Conservation (phyloP, 2,888 invertebrate genomes). For the Eupithecia subfuscata region DNA sequence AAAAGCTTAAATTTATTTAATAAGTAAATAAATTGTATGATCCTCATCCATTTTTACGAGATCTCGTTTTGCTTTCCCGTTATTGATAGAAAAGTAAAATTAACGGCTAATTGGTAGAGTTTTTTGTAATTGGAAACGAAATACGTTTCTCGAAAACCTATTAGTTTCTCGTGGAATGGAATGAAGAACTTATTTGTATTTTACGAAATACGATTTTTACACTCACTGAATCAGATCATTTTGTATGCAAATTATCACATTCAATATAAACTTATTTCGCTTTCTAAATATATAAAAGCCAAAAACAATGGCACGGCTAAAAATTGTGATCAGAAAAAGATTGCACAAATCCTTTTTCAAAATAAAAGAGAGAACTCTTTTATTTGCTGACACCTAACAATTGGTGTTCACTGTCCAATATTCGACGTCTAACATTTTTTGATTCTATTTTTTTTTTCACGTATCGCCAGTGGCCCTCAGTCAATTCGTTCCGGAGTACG, state of each 20-base stretch:
- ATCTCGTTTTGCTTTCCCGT: neutral
- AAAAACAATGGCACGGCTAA: neutral
- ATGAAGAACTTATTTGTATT: neutral
- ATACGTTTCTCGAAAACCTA: neutral
- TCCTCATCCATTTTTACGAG: neutral
- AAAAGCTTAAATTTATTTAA: neutral
- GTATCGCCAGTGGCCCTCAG: slow-evolving; percentile 52
- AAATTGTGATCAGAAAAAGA: neutral
- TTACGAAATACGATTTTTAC: neutral
- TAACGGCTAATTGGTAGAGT: slow-evolving; percentile 10
- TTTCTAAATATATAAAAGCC: neutral
- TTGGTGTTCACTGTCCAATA: slow-evolving; percentile 23
- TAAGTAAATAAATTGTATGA: neutral
- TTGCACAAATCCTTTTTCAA: slow-evolving; percentile 4
- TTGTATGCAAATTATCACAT: neutral
- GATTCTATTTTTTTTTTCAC: slow-evolving; percentile 31
- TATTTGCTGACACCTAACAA: slow-evolving; percentile 23
- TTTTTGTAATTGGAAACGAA: slow-evolving; percentile 17
- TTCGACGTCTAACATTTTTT: slow-evolving; percentile 31
- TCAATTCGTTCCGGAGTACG: slow-evolving; percentile 67
- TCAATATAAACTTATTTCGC: neutral
- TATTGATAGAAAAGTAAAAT: slow-evolving; percentile 8
- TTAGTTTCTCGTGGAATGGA: neutral
- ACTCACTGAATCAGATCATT: neutral
- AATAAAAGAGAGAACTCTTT: slow-evolving; percentile 15